A percentile compares a stretch with the other conserved stretches of the same genome.
Evolutionary conservation across 1,140 invertebrate species (phyloP).

Genomic region (Bilobella aurantiaca): DNA sequence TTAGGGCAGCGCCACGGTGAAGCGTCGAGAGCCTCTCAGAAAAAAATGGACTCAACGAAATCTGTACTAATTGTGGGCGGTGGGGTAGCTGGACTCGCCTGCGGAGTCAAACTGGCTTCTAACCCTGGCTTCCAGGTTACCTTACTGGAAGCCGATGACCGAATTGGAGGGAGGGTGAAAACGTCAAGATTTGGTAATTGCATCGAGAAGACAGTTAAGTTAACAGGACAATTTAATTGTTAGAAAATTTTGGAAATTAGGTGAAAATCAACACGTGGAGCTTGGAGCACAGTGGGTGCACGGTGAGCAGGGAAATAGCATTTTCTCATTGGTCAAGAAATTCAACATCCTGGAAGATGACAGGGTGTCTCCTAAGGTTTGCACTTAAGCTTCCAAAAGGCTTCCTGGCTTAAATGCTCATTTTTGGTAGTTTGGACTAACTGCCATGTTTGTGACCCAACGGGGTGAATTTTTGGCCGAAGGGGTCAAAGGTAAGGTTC

Average conservation of each 20-base stretch:
- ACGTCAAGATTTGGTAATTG: slow-evolving; percentile 32
- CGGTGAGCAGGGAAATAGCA: slow-evolving; percentile 38
- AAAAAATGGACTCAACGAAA: neutral
- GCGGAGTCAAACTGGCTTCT: slow-evolving; percentile 29
- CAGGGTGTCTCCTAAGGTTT: slow-evolving; percentile 1
- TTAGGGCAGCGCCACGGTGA: neutral
- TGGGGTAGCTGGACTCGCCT: slow-evolving; percentile 37
- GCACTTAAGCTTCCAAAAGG: neutral
- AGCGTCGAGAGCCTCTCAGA: neutral
- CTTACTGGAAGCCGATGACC: slow-evolving; percentile 36
- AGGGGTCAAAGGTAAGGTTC: slow-evolving; percentile 4
- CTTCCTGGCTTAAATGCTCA: neutral
- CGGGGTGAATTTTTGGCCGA: slow-evolving; percentile 15
- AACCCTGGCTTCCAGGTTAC: slow-evolving; percentile 21
- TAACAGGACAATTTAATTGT: neutral
- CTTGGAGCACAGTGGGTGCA: slow-evolving; percentile 46
- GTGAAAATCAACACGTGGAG: slow-evolving; percentile 38
- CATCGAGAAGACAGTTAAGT: neutral
- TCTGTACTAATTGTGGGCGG: slow-evolving; percentile 37
- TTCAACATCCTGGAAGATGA: slow-evolving; percentile 13
- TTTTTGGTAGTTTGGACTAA: neutral
- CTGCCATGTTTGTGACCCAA: slow-evolving; percentile 19
- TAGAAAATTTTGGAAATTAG: slow-evolving; percentile 16
- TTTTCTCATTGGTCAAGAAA: slow-evolving; percentile 34
- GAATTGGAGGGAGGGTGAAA: slow-evolving; percentile 37